phyloP scores from a whole-genome alignment of 1,140 invertebrate species.

The Procambarus virginalis region DNA sequence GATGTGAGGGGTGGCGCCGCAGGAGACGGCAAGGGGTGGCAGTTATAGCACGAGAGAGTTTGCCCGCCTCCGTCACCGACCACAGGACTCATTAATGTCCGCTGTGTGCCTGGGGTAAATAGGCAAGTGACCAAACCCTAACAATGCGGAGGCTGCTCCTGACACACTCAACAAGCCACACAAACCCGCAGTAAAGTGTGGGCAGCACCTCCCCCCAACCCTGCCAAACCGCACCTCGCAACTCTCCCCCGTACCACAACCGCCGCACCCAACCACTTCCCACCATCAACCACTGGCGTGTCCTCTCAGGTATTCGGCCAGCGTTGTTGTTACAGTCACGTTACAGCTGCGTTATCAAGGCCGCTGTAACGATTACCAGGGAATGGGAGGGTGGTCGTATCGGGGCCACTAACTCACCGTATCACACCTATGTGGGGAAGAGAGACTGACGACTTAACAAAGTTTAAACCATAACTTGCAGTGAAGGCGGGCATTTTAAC shows the following conservation, averaged over 20 bases:
- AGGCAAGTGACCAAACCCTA: slow-evolving; percentile 20
- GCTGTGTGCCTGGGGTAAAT: background rate
- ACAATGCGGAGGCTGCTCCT: slow-evolving; percentile 9
- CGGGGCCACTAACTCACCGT: slow-evolving; percentile 27
- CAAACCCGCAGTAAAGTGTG: background rate
- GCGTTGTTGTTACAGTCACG: background rate
- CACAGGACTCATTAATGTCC: slow-evolving; percentile 9
- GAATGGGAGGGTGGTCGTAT: slow-evolving; percentile 5
- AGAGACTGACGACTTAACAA: slow-evolving; percentile 1
- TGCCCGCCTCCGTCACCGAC: background rate
- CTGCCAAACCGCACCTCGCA: background rate
- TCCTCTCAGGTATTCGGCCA: background rate
- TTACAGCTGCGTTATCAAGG: background rate
- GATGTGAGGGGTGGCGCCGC: background rate
- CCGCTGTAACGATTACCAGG: background rate
- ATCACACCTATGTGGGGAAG: slow-evolving; percentile 38
- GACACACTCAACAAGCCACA: background rate
- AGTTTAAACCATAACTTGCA: background rate
- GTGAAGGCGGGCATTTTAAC: background rate
- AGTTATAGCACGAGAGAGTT: background rate
- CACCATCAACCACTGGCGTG: background rate
- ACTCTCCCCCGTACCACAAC: background rate
- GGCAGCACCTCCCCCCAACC: background rate
- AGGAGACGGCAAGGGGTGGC: background rate
- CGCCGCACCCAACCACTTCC: background rate